A percentile compares a stretch with the other conserved stretches of the same genome.
Evolutionary conservation across 1,140 invertebrate species (phyloP).

Genomic region (Lepeophtheirus salmonis): DNA sequence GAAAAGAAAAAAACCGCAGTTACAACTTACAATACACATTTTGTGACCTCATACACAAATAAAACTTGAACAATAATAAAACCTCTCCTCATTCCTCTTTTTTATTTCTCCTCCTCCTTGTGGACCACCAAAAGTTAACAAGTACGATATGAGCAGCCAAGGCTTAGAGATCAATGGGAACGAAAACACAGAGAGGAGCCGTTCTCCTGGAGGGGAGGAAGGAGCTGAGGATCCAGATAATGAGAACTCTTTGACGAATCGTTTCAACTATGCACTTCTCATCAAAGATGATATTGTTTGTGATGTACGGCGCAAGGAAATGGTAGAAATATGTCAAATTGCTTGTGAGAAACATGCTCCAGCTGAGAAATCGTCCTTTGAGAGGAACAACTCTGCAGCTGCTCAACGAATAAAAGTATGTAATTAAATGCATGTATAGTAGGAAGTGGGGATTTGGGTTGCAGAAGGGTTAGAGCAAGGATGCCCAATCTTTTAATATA

Average conservation of each 20-base stretch:
- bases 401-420: conserved; percentile 5
- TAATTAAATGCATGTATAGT: not conserved
- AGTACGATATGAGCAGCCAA: not conserved
- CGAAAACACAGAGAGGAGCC: too few relatives aligned
- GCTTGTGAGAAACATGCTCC: conserved; percentile 13
- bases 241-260: not conserved
- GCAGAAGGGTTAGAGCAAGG: too few relatives aligned
- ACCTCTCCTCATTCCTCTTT: too few relatives aligned
- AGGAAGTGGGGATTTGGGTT: too few relatives aligned
- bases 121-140: too few relatives aligned
- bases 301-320: not conserved
- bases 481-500: too few relatives aligned
- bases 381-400: conserved; percentile 9
- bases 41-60: too few relatives aligned
- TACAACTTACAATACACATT: too few relatives aligned
- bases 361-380: conserved; percentile 2
- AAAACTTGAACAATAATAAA: too few relatives aligned
- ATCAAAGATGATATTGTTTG: not conserved
- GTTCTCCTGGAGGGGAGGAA: not conserved
- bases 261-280: conserved; percentile 9
- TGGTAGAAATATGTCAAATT: conserved; percentile 15
- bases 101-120: too few relatives aligned
- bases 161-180: not conserved
- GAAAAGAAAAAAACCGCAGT: too few relatives aligned
- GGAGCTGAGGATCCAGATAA: not conserved